These are phyloP conservation scores for Serilophus lunatus DNA, from an alignment of 2,113 vertebrate species.

Conservation along the genomic window DNA sequence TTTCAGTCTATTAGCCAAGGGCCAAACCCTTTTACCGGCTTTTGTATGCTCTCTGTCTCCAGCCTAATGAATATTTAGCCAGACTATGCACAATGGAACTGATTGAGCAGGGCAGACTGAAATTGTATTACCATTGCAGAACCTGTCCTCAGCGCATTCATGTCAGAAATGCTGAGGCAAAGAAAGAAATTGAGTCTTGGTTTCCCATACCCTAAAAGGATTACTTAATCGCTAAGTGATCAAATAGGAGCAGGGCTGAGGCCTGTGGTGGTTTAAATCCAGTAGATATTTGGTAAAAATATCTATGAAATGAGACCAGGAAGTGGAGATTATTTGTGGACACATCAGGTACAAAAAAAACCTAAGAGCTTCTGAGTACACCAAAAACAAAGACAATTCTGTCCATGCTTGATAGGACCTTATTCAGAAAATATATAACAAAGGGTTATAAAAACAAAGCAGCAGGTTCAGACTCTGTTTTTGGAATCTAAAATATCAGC, in stretches of 20 bases:
- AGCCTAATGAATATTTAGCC: background rate
- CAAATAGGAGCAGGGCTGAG: background rate
- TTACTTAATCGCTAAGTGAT: background rate
- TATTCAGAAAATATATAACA: background rate
- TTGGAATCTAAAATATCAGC: background rate
- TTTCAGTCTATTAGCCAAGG: background rate
- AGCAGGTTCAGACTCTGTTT: background rate
- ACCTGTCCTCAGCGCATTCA: background rate
- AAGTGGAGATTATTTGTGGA: background rate
- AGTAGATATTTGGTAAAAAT: background rate
- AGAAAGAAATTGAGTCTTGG: background rate
- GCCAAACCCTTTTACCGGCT: background rate
- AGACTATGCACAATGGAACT: background rate
- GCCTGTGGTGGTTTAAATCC: background rate
- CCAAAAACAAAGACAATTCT: background rate
- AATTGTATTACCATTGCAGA: background rate
- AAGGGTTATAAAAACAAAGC: background rate
- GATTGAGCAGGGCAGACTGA: background rate
- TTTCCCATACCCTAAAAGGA: background rate
- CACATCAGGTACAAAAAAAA: background rate
- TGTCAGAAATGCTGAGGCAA: background rate
- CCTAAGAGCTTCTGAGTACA: background rate
- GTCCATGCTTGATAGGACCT: background rate
- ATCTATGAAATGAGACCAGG: background rate
- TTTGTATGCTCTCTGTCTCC: background rate